Conservation (phyloP, 2,888 invertebrate species). For the Exephanes ischioxanthus region DNA sequence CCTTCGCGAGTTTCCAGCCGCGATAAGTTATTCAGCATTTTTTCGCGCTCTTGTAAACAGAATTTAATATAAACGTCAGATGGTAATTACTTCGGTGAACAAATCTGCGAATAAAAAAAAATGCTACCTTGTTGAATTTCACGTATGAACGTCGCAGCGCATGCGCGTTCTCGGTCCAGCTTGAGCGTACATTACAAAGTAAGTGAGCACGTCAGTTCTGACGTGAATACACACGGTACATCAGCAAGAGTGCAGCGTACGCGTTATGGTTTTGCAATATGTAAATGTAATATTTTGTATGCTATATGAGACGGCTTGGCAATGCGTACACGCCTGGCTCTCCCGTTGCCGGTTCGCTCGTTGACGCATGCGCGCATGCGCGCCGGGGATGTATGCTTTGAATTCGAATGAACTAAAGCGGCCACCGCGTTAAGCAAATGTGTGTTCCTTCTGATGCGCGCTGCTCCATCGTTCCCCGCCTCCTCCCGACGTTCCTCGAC, state of each 20-base stretch:
- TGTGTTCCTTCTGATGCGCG: slow-evolving; percentile 37
- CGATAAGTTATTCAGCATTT: no score
- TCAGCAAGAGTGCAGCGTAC: slow-evolving; percentile 9
- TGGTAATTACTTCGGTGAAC: background rate
- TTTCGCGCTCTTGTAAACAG: background rate
- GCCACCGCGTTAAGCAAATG: slow-evolving; percentile 50
- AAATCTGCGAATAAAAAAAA: background rate
- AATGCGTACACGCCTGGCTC: slow-evolving; percentile 44
- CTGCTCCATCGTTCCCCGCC: slow-evolving; percentile 28
- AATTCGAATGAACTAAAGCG: slow-evolving; percentile 68
- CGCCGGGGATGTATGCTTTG: slow-evolving; percentile 62
- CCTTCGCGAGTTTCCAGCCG: no score
- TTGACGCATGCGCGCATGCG: slow-evolving; percentile 42
- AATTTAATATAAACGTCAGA: background rate
- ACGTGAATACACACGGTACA: slow-evolving; percentile 7
- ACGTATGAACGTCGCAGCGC: background rate
- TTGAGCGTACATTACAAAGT: background rate
- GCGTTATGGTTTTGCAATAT: slow-evolving; percentile 67
- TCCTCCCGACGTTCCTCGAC: background rate
- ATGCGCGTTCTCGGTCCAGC: background rate
- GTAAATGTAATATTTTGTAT: slow-evolving; percentile 77
- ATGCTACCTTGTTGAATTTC: background rate
- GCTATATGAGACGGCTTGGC: slow-evolving; percentile 73
- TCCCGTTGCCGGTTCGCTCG: slow-evolving; percentile 30
- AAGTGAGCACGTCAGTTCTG: slow-evolving; percentile 11